Evolutionary conservation across 2,797 vertebrate genomes (phyloP).

Genomic region (Harpagifer antarcticus): DNA sequence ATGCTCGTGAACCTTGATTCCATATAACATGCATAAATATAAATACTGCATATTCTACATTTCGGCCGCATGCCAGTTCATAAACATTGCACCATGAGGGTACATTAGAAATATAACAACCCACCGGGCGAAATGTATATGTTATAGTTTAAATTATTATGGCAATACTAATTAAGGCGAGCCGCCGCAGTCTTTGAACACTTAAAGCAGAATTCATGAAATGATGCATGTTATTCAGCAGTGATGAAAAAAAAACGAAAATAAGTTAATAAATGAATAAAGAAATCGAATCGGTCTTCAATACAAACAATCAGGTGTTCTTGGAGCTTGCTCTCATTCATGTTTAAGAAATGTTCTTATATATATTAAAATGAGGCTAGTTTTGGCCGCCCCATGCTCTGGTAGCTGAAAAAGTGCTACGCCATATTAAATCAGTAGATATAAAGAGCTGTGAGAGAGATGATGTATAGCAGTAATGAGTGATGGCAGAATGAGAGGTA

Average conservation of each 20-base stretch:
- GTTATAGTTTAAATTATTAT: too few species aligned
- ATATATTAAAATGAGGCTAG: neutral
- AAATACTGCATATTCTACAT: too few species aligned
- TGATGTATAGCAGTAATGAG: slow-evolving; percentile 26
- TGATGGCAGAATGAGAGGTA: slow-evolving; percentile 33
- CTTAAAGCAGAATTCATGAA: slow-evolving; percentile 39
- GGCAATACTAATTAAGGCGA: too few species aligned
- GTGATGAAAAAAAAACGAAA: slow-evolving; percentile 39
- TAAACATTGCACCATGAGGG: too few species aligned
- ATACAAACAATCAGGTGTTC: slow-evolving; percentile 49
- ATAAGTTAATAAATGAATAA: slow-evolving; percentile 19
- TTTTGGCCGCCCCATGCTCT: neutral
- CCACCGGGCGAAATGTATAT: too few species aligned
- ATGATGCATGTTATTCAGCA: slow-evolving; percentile 41
- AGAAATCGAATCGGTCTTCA: slow-evolving; percentile 20
- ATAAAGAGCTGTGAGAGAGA: slow-evolving; percentile 7
- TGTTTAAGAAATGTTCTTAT: slow-evolving; percentile 24
- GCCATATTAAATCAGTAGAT: slow-evolving; percentile 24
- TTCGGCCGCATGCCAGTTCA: too few species aligned
- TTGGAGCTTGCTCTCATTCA: slow-evolving; percentile 1
- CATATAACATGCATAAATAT: too few species aligned
- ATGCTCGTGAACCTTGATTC: too few species aligned
- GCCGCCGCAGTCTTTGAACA: neutral
- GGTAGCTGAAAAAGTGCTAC: slow-evolving; percentile 12
- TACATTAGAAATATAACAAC: too few species aligned